Conservation (phyloP, 1,140 invertebrate species). For the Copidosoma floridanum region DNA sequence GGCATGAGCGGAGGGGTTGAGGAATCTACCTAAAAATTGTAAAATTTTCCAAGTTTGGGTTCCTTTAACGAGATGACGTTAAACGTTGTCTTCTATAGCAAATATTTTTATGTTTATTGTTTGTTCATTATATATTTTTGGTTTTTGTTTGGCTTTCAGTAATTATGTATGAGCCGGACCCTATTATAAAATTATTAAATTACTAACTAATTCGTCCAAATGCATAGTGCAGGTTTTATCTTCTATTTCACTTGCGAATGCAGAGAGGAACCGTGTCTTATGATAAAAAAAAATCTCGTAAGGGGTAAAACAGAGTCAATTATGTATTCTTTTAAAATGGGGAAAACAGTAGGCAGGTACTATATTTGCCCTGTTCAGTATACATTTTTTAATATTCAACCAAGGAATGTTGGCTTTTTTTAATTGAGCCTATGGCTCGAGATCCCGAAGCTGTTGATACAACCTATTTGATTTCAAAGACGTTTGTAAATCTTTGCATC, state of each 20-base stretch:
- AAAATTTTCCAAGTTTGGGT: no score
- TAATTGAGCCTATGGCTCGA: constrained; percentile 5
- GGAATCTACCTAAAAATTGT: no score
- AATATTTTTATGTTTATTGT: not conserved
- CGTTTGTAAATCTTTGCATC: not conserved
- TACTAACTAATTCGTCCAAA: not conserved
- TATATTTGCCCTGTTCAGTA: not conserved
- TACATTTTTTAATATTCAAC: constrained; percentile 9
- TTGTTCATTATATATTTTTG: not conserved
- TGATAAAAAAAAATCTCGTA: not conserved
- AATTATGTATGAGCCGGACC: not conserved
- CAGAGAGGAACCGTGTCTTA: not conserved
- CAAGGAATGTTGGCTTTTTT: constrained; percentile 15
- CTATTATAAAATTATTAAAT: not conserved
- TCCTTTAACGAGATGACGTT: no score
- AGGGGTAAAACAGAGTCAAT: not conserved
- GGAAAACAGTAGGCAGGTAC: not conserved
- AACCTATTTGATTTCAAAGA: constrained; percentile 16
- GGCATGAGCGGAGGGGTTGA: no score
- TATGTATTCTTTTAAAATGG: not conserved
- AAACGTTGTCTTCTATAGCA: no score
- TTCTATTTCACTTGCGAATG: not conserved
- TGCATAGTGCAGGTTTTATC: not conserved
- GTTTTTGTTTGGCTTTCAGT: not conserved
- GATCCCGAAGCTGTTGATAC: constrained; percentile 19